phyloP scores from a whole-genome alignment of 2,888 invertebrate species.

The Spialia ferax region DNA sequence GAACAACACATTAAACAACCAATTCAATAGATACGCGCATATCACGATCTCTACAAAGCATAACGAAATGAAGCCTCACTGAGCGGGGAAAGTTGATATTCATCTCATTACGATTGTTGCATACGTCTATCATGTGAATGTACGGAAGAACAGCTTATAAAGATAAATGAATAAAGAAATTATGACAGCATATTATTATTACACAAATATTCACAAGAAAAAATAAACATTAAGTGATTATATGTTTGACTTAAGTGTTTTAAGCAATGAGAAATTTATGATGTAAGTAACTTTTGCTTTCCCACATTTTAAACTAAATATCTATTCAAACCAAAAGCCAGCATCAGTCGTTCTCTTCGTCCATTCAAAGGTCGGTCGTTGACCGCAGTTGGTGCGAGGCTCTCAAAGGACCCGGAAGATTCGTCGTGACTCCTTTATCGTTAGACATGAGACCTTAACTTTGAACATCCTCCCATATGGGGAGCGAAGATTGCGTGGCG shows the following conservation, averaged over 20 bases:
- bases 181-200: not conserved
- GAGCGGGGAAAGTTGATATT: slow-evolving; percentile 27
- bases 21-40: slow-evolving; percentile 2
- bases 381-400: slow-evolving; percentile 44
- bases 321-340: slow-evolving; percentile 9
- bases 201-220: not conserved
- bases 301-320: not conserved
- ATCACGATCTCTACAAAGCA: slow-evolving; percentile 27
- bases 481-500: slow-evolving; percentile 23
- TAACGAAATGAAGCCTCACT: slow-evolving; percentile 22
- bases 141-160: not conserved
- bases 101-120: slow-evolving; percentile 17
- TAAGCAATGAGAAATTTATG: not conserved
- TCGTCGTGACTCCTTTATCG: slow-evolving; percentile 66
- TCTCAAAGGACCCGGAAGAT: slow-evolving; percentile 59
- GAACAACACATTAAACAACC: slow-evolving; percentile 10
- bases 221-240: not conserved
- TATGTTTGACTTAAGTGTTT: not conserved
- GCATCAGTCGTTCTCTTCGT: slow-evolving; percentile 43
- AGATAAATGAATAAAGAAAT: not conserved
- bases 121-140: slow-evolving; percentile 11
- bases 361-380: slow-evolving; percentile 51
- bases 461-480: slow-evolving; percentile 34
- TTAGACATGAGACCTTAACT: slow-evolving; percentile 40
- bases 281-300: not conserved